These are phyloP conservation scores for Columba janthina DNA, from an alignment of 2,113 vertebrate genomes.

Conservation along the genomic window DNA sequence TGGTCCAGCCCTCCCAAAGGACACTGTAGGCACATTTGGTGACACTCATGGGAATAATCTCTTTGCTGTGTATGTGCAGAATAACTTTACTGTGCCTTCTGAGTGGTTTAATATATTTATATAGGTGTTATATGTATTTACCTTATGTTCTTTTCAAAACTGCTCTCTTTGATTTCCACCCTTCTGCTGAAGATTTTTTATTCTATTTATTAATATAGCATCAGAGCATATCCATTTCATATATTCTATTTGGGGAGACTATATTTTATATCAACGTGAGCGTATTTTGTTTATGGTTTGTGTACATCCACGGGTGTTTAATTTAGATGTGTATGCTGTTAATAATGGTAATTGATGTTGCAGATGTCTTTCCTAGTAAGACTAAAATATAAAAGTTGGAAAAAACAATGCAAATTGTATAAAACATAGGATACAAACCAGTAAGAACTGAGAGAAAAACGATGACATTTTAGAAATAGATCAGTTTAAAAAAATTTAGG, in stretches of 20 bases:
- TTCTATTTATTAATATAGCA: background rate
- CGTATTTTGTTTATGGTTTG: constrained; percentile 13
- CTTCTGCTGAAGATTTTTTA: background rate
- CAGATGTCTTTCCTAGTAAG: background rate
- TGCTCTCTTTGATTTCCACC: background rate
- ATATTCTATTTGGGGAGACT: background rate
- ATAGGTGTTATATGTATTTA: background rate
- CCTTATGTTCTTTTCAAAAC: background rate
- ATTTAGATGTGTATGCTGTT: background rate
- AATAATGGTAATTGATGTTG: constrained; percentile 8
- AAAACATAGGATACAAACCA: background rate
- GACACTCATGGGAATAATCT: background rate
- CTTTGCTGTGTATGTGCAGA: background rate
- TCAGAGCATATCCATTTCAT: background rate
- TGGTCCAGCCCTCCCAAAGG: background rate
- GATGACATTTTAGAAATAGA: background rate
- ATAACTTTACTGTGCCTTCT: background rate
- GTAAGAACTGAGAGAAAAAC: background rate
- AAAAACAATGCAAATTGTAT: background rate
- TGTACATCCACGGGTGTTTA: background rate
- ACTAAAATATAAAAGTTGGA: background rate
- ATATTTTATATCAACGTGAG: background rate
- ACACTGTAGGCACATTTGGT: accelerated
- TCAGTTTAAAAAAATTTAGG: background rate
- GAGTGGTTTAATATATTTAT: background rate